phyloP scores from a whole-genome alignment of 64 coral and sea anemone genomes.

The Porites australiensis region DNA sequence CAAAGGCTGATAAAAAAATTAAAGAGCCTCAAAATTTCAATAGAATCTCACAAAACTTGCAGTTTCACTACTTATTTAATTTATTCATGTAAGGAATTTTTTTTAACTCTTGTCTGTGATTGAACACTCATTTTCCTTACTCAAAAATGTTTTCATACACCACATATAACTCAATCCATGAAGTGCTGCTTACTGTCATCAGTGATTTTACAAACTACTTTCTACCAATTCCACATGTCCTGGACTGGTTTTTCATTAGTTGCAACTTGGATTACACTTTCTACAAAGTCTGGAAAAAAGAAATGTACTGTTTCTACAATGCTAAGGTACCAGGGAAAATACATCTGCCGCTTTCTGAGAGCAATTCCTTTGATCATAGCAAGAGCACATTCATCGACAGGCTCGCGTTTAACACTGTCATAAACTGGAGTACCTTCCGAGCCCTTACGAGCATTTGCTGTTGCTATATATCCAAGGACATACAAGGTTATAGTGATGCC shows the following conservation, averaged over 20 bases:
- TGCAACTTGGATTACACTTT: conserved; percentile 66
- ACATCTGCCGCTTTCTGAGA: conserved; percentile 63
- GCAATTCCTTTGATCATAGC: conserved; percentile 66
- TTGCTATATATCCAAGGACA: conserved; percentile 73
- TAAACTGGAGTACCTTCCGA: not conserved
- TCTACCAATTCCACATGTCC: conserved; percentile 18
- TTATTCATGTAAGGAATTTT: no score
- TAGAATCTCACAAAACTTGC: no score
- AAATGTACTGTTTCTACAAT: conserved; percentile 46
- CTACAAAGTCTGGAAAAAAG: conserved; percentile 53
- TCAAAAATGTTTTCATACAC: no score
- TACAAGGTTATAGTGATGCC: conserved; percentile 69
- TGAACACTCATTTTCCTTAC: no score
- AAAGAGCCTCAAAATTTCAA: no score
- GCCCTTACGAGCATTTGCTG: conserved; percentile 12
- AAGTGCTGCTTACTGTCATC: no score
- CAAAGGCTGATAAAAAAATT: no score
- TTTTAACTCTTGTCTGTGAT: no score
- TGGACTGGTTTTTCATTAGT: conserved; percentile 34
- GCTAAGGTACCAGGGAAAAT: conserved; percentile 69
- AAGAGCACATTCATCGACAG: conserved; percentile 75
- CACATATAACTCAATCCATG: no score
- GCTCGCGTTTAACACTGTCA: conserved; percentile 23
- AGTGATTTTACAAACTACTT: not conserved
- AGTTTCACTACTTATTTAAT: no score